Evolutionary conservation across 2,797 vertebrate species (phyloP).

Genomic region (Synaphobranchus kaupii): DNA sequence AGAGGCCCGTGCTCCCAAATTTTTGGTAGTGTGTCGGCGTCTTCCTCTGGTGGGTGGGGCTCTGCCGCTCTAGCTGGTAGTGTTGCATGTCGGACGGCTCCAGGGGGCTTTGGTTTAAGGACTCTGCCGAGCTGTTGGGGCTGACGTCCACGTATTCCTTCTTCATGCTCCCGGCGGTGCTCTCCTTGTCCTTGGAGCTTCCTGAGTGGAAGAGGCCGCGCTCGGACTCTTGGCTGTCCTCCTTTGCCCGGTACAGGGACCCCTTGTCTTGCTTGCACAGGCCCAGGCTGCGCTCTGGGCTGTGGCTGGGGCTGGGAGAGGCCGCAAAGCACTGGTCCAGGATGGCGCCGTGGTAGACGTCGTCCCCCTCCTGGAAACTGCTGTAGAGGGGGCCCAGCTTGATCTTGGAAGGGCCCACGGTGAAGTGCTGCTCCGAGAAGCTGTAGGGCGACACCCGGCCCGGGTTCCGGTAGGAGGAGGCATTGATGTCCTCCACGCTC

Average conservation of each 20-base stretch:
- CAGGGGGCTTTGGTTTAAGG: slow-evolving; percentile 83
- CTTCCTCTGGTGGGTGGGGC: slow-evolving; percentile 76
- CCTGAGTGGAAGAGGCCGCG: slow-evolving; percentile 81
- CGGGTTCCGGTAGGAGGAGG: slow-evolving; percentile 76
- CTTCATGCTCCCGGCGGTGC: slow-evolving; percentile 60
- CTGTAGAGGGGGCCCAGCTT: slow-evolving; percentile 83
- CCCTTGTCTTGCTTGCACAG: slow-evolving; percentile 77
- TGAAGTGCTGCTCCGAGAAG: slow-evolving; percentile 84
- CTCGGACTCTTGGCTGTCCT: slow-evolving; percentile 80
- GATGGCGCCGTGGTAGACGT: slow-evolving; percentile 77
- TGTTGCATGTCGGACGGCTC: slow-evolving; percentile 84
- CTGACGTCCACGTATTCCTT: slow-evolving; percentile 80
- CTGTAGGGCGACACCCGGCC: slow-evolving; percentile 80
- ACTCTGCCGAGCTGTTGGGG: slow-evolving; percentile 84
- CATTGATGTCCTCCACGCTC: slow-evolving; percentile 88
- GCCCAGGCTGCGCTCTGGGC: slow-evolving; percentile 71
- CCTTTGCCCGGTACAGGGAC: slow-evolving; percentile 71
- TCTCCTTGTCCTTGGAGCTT: slow-evolving; percentile 80
- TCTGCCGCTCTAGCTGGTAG: slow-evolving; percentile 77
- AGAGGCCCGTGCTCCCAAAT: slow-evolving; percentile 87
- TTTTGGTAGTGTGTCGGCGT: slow-evolving; percentile 86
- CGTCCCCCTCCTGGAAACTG: slow-evolving; percentile 87
- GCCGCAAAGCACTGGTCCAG: slow-evolving; percentile 82
- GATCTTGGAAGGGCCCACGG: slow-evolving; percentile 75
- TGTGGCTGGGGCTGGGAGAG: slow-evolving; percentile 56